Percentiles rank a stretch among this genome's conserved stretches.
Conservation (phyloP, 2,113 vertebrate genomes). For the Sciurus niger region DNA sequence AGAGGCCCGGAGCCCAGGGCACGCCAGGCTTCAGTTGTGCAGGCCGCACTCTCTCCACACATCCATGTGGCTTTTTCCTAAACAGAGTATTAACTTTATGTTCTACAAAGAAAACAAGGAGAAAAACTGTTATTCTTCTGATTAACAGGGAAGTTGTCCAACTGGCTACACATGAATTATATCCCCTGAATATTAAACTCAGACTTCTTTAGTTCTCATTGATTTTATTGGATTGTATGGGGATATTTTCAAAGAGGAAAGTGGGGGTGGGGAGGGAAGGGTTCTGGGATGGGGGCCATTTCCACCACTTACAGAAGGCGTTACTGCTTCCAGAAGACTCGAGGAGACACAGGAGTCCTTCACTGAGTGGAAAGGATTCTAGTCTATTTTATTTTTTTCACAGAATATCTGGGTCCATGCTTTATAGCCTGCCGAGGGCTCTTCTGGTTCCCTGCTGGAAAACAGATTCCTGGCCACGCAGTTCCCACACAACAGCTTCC, state of each 20-base stretch:
- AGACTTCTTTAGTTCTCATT: conserved; percentile 60
- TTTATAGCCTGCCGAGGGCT: background rate
- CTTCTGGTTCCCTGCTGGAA: background rate
- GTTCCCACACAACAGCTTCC: background rate
- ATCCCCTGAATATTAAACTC: conserved; percentile 65
- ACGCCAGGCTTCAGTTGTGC: background rate
- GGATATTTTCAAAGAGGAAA: conserved; percentile 43
- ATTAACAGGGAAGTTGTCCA: conserved; percentile 68
- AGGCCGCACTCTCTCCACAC: background rate
- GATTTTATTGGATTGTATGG: conserved; percentile 62
- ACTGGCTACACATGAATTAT: conserved; percentile 64
- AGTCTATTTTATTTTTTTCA: background rate
- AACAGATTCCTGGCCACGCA: background rate
- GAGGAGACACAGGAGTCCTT: background rate
- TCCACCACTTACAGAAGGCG: background rate
- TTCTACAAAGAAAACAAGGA: conserved; percentile 56
- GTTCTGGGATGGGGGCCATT: conserved; percentile 3
- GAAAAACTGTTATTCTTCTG: conserved; percentile 51
- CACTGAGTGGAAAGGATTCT: background rate
- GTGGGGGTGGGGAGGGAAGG: background rate
- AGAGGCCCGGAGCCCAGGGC: background rate
- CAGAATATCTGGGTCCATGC: background rate
- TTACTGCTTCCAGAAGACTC: background rate
- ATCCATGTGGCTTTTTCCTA: background rate
- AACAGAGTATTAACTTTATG: background rate